Base-by-base conservation (phyloP, 2,888 invertebrate species). In the Cephus pulcher region DNA sequence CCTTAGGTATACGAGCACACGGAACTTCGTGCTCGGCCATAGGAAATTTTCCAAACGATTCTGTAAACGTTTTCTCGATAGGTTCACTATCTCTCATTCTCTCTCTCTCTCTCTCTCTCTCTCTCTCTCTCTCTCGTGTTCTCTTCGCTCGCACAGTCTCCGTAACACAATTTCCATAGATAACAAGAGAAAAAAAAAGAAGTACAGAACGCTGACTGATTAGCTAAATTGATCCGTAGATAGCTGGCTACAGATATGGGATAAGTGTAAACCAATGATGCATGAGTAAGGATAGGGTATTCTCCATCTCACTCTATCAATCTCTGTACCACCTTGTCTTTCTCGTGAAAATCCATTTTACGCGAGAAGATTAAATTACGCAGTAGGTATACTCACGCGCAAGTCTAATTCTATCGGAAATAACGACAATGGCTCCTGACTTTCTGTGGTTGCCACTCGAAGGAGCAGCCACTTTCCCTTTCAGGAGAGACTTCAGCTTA, bases 401-500 rank as follows among this genome's bases (percentile, higher is more conserved):
- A 11, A 30, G 3, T 1, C 11, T 30, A 30, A 6, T 11, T 70
- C 30, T 70, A 70, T 70, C 30, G 70, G 15, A 70, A 30, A 40
- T 40, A 76, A 79, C 81, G 80, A 82, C 82, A 79, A 82, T 80
- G 73, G 76, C 80, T 79, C 77, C 73, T 76, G 74, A 77, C 75
- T 76, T 77, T 75, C 73, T 69, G 73, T 79, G 78, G 79, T 82
- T 79, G 78, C 83, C 82, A 84, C 83, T 81, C 79, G 78, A 81
- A 84, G 83, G 74, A 82, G 82, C 79, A 40, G 15, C 15, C 4
- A 85, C 85, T 85, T 81, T 83, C 84, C 79, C 82, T 83, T 83
- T 73, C 74, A 68, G 73, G 79, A 79, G 73, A 76, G 76, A 78
- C 75, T 56, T 70, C 78, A 73, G 77, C 77, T 82, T 81, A 84